phyloP scores from a whole-genome alignment of 1,140 invertebrate species.

The Nasonia giraulti region DNA sequence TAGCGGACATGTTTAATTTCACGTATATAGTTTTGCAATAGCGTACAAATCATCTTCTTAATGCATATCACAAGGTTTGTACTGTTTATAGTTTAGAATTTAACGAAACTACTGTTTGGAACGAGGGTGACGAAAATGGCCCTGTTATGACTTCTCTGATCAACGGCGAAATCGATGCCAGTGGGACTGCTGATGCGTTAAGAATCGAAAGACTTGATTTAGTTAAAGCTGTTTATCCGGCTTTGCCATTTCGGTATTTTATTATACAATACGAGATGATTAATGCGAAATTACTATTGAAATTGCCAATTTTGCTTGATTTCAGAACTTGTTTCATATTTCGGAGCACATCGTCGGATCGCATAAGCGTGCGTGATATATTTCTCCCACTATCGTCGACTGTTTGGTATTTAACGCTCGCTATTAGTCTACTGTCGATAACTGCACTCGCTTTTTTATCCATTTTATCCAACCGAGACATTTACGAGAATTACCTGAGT shows the following conservation, averaged over 20 bases:
- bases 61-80: background rate
- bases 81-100: slow-evolving; percentile 25
- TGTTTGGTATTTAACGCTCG: slow-evolving; percentile 41
- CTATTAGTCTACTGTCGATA: slow-evolving; percentile 23
- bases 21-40: background rate
- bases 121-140: background rate
- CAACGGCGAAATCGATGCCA: slow-evolving; percentile 39
- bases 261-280: background rate
- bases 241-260: slow-evolving; percentile 29
- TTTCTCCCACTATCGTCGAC: slow-evolving; percentile 29
- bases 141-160: slow-evolving; percentile 25
- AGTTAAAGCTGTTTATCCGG: slow-evolving; percentile 35
- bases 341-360: slow-evolving; percentile 22
- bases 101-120: background rate
- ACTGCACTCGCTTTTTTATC: slow-evolving; percentile 23
- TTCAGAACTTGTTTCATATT: slow-evolving; percentile 46
- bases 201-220: slow-evolving; percentile 14
- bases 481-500: slow-evolving; percentile 36
- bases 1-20: slow-evolving; percentile 40
- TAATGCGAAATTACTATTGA: background rate
- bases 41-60: background rate
- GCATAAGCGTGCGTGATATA: slow-evolving; percentile 19
- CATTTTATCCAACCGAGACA: background rate
- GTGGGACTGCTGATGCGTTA: slow-evolving; percentile 26
- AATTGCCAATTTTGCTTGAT: background rate